These are phyloP conservation scores for Okapia johnstoni DNA, from an alignment of 2,113 vertebrate species.

Conservation along the genomic window DNA sequence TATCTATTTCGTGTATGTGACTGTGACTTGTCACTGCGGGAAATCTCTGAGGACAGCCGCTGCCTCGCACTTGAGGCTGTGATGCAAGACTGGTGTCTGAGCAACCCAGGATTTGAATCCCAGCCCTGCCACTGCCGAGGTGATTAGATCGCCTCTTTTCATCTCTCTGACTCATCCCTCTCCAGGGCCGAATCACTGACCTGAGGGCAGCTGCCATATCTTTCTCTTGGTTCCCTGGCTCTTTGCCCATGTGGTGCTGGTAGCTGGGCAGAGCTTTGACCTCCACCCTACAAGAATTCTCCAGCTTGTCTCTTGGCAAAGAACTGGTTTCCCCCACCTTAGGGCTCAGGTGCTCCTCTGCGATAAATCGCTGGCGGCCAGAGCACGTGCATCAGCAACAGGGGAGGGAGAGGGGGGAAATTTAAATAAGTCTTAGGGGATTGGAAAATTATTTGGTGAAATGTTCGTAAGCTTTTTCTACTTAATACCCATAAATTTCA, in stretches of 20 bases:
- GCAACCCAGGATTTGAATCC: neutral
- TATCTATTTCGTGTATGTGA: neutral
- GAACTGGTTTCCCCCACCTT: no score
- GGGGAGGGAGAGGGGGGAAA: neutral
- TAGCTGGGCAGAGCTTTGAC: neutral
- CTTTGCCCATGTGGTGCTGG: neutral
- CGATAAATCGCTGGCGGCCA: neutral
- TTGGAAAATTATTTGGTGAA: conserved; percentile 38
- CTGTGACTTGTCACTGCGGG: neutral
- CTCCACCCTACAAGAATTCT: neutral
- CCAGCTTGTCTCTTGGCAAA: neutral
- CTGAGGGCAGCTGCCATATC: neutral
- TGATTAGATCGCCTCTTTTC: neutral
- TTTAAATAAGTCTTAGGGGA: neutral
- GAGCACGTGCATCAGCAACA: neutral
- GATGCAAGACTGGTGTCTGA: neutral
- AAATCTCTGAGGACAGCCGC: neutral
- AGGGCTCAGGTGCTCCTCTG: neutral
- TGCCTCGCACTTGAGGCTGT: neutral
- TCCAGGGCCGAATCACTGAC: neutral
- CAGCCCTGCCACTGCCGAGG: neutral
- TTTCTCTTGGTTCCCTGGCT: neutral
- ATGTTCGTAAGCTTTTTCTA: conserved; percentile 33
- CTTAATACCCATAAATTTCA: conserved; percentile 43
- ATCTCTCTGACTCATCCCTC: neutral